Percentiles rank a stretch among this genome's conserved stretches.
phyloP scores from a whole-genome alignment of 2,797 vertebrate genomes.

The Gallirallus australis region DNA sequence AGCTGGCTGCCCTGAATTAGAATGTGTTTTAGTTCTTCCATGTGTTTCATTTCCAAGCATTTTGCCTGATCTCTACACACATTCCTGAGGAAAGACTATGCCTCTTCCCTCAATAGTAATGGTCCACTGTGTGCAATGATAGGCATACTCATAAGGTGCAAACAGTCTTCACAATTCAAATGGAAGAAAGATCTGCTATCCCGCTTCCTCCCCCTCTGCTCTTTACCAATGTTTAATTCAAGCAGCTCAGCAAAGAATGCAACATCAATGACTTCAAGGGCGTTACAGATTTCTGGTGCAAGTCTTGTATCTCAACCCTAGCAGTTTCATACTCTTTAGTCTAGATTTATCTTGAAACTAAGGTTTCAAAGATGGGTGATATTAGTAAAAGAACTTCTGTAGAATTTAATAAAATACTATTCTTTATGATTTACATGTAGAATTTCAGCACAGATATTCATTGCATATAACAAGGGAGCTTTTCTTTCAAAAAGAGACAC shows the following conservation, averaged over 20 bases:
- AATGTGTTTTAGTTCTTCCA: background rate
- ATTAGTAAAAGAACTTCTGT: background rate
- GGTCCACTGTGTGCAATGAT: background rate
- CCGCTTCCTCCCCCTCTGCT: accelerated
- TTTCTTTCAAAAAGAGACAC: background rate
- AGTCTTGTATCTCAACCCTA: background rate
- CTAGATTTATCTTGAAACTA: background rate
- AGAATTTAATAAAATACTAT: background rate
- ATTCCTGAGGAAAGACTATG: background rate
- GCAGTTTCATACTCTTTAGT: background rate
- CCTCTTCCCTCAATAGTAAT: background rate
- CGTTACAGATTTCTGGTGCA: background rate
- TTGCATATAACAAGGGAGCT: background rate
- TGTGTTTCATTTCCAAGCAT: background rate
- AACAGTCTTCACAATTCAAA: background rate
- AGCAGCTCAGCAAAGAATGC: background rate
- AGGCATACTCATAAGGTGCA: background rate
- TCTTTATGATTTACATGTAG: background rate
- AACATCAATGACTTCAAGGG: background rate
- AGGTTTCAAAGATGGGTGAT: background rate
- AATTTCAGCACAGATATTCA: background rate
- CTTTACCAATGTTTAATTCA: background rate
- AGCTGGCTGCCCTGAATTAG: background rate
- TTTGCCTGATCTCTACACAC: background rate
- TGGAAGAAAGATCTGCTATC: background rate